Evolutionary conservation across 2,113 vertebrate species (phyloP).

Genomic region (Aegotheles bennettii): DNA sequence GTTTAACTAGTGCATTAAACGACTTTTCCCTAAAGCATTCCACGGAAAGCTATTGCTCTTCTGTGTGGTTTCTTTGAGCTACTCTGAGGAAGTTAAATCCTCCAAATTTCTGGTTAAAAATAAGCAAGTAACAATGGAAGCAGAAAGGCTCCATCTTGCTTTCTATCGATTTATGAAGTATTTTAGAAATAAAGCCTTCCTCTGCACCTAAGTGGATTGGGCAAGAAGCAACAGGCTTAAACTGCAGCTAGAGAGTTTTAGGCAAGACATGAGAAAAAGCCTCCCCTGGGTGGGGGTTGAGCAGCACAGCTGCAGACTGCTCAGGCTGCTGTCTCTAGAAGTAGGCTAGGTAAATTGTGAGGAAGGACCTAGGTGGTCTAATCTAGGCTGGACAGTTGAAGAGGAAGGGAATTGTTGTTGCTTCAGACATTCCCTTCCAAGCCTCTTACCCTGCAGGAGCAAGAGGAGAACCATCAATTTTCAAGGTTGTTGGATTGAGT

Average conservation of each 20-base stretch:
- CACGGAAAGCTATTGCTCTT: conserved; percentile 20
- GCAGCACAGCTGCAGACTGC: conserved; percentile 7
- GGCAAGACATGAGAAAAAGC: conserved; percentile 1
- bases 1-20: conserved; percentile 4
- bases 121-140: conserved; percentile 38
- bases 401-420: neutral
- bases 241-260: neutral
- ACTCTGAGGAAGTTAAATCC: conserved; percentile 20
- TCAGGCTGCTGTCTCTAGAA: neutral
- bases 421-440: neutral
- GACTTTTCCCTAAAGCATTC: conserved; percentile 18
- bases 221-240: neutral
- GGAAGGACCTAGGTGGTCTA: neutral
- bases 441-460: neutral
- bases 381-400: neutral
- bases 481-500: rapidly evolving
- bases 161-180: conserved; percentile 52
- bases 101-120: conserved; percentile 38
- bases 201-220: conserved; percentile 28
- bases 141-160: conserved; percentile 19
- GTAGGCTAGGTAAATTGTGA: neutral
- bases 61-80: neutral
- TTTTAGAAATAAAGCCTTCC: conserved; percentile 43
- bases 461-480: neutral
- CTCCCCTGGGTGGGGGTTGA: neutral